Base-by-base conservation (phyloP, 2,113 vertebrate species). In the Amia ocellicauda region DNA sequence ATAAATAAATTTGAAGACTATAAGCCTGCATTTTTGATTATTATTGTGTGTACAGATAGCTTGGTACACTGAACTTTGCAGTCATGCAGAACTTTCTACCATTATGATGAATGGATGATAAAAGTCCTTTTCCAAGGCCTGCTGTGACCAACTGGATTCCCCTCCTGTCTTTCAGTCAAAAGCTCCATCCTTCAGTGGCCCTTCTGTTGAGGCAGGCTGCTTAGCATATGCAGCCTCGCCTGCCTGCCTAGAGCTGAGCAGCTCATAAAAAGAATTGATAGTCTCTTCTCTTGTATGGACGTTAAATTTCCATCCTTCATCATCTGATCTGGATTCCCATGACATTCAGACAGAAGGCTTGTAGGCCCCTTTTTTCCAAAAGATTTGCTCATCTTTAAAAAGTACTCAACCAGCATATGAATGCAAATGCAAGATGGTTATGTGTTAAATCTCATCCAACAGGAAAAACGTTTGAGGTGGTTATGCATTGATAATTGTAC, bases 111-210 rank as follows among this genome's bases (percentile, higher is more conserved):
- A 64, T 59, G 47, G 53, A 42, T 14, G 2, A 17, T 22, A 54
- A 20, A 27, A 42, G 28, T 45, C 20, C 54, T 47, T 65, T 22
- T 55, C 23, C 27, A 57, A 52, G 50, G 9, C 7, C n/a, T 69
- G 45, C 62, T 64, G 56, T 59, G 67, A 41, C 60, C 36, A 51
- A 41, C 31, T 59, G 22, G 8, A 58, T 51, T 19, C 45, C 14
- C 27, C 42, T 36, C 14, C 40, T 43, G 26, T 64, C 43, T 36
- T 63, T 59, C 51, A 50, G 19, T 52, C 20, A 19, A 13, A 13
- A 58, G 24, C 43, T 52, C 14, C 23, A 42, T 49, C 60, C 56
- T 23, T 58, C 26, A 58, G 56, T 58, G 43, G 36, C 8, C 36
- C 40, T 45, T 36, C 49, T 54, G 16, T 28, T n/a, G n/a, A 26